Evolutionary conservation across 1,140 invertebrate genomes (phyloP).

Genomic region (Tetragnatha versicolor): DNA sequence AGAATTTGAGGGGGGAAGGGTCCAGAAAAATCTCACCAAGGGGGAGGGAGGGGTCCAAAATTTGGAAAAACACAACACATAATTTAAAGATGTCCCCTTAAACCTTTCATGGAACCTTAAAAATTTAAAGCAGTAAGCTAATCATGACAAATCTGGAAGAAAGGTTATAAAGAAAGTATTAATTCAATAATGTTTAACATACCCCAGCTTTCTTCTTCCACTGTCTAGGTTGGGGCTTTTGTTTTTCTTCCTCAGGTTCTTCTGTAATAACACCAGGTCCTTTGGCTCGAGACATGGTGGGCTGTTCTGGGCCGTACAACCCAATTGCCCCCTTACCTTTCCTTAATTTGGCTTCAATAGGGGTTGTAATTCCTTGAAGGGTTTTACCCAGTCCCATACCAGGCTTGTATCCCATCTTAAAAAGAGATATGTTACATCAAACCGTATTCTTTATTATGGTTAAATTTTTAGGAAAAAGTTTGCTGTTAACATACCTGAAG

Average conservation of each 20-base stretch:
- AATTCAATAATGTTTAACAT: not conserved
- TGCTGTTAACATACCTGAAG: constrained; percentile 67
- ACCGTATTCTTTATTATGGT: constrained; percentile 58
- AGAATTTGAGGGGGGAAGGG: too few species aligned
- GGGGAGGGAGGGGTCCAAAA: too few species aligned
- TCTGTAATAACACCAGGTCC: not conserved
- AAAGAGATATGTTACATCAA: not conserved
- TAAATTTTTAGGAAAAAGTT: not conserved
- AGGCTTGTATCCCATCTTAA: constrained; percentile 94
- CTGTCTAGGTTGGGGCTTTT: constrained; percentile 49
- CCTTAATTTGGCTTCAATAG: constrained; percentile 89
- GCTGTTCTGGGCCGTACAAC: constrained; percentile 66
- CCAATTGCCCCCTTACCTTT: constrained; percentile 92
- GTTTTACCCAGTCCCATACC: constrained; percentile 96
- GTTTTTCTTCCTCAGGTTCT: constrained; percentile 53
- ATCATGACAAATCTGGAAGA: not conserved
- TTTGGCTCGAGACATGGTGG: constrained; percentile 21
- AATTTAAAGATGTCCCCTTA: too few species aligned
- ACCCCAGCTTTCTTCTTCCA: constrained; percentile 60
- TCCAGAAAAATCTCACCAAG: too few species aligned
- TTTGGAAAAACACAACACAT: too few species aligned
- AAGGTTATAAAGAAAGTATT: not conserved
- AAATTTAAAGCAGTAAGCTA: too few species aligned
- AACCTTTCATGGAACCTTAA: too few species aligned
- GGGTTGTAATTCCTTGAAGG: constrained; percentile 92